Base-by-base conservation (phyloP, 1,140 invertebrate genomes). In the Drosophila sechellia region DNA sequence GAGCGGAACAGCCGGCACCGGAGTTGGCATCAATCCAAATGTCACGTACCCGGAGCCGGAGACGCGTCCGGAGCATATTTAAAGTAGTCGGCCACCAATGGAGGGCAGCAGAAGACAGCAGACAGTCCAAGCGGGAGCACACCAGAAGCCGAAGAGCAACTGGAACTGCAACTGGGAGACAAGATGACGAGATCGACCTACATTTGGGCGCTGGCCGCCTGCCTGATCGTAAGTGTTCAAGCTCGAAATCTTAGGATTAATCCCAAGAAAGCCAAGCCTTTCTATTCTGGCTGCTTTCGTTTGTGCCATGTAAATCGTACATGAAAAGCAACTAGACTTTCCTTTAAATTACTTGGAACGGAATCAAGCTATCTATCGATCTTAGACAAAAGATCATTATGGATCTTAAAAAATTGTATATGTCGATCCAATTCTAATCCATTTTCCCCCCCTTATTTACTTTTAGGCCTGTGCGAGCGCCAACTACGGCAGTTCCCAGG, bases 101-200 rank as follows among this genome's bases (percentile, higher is more conserved):
- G 74, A 79, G 66, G 75, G 66, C 81, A 91, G 68, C 83, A 91
- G 90, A 87, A 90, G 86, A 87, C 75, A 77, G 53, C 72, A 69
- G 86, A 78, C 71, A 68, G 71, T 91, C 86, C 77, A 79, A 83
- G 77, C 72, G 77, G 81, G 54, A 81, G 65, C 64, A 79, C 25
- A 59, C 63, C 66, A 71, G 65, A 40, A 60, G 54, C 71, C 54
- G 45, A 61, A 55, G 49, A 61, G 54, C 70, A 76, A 73, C 63
- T 81, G 72, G 79, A 78, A 78, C 78, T 87, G 70, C 66, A 70
- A 63, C 66, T 55, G 64, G 66, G 72, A 77, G 59, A 79, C 55
- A 91, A 60, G 76, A 91, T 91, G 90, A 91, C 84, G 42, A 86
- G 85, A 90, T 76, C 79, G 65, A 79, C 65, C 59, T 84, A 86